These are phyloP conservation scores for Hylaea fasciaria DNA, from an alignment of 2,888 invertebrate species.

Conservation along the genomic window DNA sequence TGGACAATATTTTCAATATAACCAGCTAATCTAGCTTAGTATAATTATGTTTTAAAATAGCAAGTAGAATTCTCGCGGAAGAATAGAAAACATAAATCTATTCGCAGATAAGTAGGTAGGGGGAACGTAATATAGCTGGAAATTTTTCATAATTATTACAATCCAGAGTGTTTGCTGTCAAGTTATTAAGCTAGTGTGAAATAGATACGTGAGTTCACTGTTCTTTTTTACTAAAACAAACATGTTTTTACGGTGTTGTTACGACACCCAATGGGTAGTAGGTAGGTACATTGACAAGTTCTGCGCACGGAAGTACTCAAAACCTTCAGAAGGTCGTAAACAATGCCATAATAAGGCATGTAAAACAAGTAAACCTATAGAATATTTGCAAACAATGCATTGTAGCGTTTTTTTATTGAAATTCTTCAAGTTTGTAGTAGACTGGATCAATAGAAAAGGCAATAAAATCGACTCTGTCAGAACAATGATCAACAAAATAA, in stretches of 20 bases:
- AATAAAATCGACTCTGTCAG: neutral
- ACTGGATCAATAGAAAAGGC: constrained; percentile 9
- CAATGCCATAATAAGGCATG: neutral
- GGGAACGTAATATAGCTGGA: neutral
- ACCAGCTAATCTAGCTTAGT: no score
- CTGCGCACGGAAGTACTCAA: neutral
- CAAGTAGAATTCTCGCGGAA: no score
- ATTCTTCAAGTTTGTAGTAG: neutral
- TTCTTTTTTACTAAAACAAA: neutral
- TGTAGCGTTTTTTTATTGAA: neutral
- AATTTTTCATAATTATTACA: no score
- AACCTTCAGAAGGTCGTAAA: neutral
- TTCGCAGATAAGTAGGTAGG: no score
- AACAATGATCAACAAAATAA: no score
- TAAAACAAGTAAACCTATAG: neutral
- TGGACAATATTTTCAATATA: neutral
- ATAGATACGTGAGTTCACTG: neutral
- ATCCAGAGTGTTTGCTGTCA: neutral
- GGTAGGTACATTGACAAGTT: no score
- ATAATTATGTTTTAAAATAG: no score
- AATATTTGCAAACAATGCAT: neutral
- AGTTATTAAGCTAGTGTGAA: neutral
- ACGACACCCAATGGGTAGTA: no score
- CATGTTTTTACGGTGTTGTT: neutral
- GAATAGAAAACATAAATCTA: no score